Evolutionary conservation across 2,797 vertebrate genomes (phyloP), one percentile per base, ranked within the genome.

Genomic region (Urophycis tenuis): DNA sequence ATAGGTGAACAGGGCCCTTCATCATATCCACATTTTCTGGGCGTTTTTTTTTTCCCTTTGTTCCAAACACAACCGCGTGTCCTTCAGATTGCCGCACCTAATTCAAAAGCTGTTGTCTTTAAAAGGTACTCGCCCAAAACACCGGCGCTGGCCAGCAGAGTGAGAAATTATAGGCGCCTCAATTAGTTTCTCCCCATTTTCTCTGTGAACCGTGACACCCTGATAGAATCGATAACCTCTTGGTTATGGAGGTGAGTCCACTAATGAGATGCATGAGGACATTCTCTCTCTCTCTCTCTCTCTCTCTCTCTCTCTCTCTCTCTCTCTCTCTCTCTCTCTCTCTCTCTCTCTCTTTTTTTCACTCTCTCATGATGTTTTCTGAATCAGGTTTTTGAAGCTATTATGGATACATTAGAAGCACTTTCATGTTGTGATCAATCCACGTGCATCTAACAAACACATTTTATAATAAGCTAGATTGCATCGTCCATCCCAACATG

Each of bases 151-250:
- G 76, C 72, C 82, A 80, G 76, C 85, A 85, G 87, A 84, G 79
- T 86, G 83, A 74, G 81, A 86, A 89, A 87, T 84, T 83, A 82
- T 73, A 80, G 75, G 32, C 45, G 76, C 82, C 81, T 84, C 79
- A 75, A 81, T 87, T 84, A 81, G 78, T 73, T 84, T 85, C 72
- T 74, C 36, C 69, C 79, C 81, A 74, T 76, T 75, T 86, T 86
- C 79, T 82, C 84, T 77, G 64, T 79, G 45, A 83, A 87, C 81
- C 76, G 74, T 81, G 81, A 81, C 75, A 79, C 76, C 76, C 35
- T 74, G 75, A 78, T 79, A 75, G 69, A 81, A 87, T 83, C 81
- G 53, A 87, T 88, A 87, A 85, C 74, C 81, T 85, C 79, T 80
- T 74, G 75, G 80, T 75, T 81, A 71, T 76, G 72, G 75, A 85